Evolutionary conservation across 2,797 vertebrate genomes (phyloP).

Genomic region (Dallia pectoralis): DNA sequence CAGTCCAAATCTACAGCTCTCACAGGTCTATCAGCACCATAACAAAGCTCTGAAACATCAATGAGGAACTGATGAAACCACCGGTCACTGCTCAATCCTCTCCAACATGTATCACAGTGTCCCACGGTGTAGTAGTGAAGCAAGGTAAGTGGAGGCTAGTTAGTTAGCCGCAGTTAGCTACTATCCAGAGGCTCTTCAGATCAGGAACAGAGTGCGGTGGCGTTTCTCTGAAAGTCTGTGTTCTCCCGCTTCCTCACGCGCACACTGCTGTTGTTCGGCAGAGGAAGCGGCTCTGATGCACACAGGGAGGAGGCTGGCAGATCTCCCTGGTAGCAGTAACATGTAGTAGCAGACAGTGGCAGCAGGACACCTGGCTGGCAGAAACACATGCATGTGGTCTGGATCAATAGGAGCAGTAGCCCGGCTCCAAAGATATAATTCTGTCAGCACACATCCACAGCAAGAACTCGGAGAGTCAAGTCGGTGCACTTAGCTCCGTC

Average conservation of each 20-base stretch:
- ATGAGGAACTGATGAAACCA: background rate
- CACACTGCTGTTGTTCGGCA: background rate
- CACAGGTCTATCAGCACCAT: background rate
- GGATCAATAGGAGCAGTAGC: slow-evolving; percentile 19
- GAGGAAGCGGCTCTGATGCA: slow-evolving; percentile 10
- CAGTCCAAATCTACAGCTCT: no score
- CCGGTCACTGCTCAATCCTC: no score
- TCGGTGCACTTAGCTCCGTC: slow-evolving; percentile 23
- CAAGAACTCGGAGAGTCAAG: background rate
- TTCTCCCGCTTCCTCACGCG: background rate
- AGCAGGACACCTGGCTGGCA: slow-evolving; percentile 18
- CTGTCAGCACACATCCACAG: slow-evolving; percentile 27
- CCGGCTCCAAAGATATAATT: slow-evolving; percentile 5
- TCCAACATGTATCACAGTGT: background rate
- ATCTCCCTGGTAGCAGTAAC: background rate
- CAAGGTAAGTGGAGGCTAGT: slow-evolving; percentile 25
- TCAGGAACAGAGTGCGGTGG: slow-evolving; percentile 17
- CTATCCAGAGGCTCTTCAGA: slow-evolving; percentile 22
- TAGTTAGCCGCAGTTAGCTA: slow-evolving; percentile 7
- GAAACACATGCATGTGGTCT: background rate
- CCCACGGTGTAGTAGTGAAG: slow-evolving; percentile 35
- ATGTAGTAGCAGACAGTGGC: background rate
- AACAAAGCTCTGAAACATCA: background rate
- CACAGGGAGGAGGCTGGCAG: background rate
- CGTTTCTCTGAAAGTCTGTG: background rate